A percentile compares a stretch with the other conserved stretches of the same genome.
Evolutionary conservation across 1,140 invertebrate species (phyloP).

Genomic region (Drosophila ananassae): DNA sequence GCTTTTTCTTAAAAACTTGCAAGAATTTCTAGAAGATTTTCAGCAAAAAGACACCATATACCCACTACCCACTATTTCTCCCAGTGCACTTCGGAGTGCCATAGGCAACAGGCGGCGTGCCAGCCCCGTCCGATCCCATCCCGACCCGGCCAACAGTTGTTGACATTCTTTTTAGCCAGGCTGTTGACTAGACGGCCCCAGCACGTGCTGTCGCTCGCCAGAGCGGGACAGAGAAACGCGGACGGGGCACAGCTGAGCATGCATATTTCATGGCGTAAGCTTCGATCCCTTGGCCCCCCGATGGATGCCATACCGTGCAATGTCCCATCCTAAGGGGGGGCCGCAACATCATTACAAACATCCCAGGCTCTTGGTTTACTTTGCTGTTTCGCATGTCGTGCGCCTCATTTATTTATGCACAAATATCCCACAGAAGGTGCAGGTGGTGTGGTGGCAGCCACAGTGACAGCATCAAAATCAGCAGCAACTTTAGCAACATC

Average conservation of each 20-base stretch:
- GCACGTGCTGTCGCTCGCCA: constrained; percentile 37
- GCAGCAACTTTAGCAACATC: constrained; percentile 5
- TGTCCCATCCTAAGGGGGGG: background rate
- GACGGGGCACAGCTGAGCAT: constrained; percentile 42
- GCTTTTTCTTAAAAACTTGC: too few relatives aligned
- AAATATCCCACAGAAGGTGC: constrained; percentile 53
- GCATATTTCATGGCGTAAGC: constrained; percentile 55
- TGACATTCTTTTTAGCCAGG: constrained; percentile 50
- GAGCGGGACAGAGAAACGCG: constrained; percentile 6
- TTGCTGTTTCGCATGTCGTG: constrained; percentile 48
- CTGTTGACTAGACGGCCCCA: constrained; percentile 55
- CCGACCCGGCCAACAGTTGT: constrained; percentile 30
- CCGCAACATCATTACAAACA: constrained; percentile 55
- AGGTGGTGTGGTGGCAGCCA: constrained; percentile 22
- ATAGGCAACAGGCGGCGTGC: constrained; percentile 41
- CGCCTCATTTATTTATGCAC: constrained; percentile 58
- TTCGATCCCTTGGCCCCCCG: background rate
- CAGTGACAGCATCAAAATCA: constrained; percentile 4
- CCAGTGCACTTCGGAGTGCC: background rate
- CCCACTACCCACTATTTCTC: background rate
- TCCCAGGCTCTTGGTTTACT: constrained; percentile 34
- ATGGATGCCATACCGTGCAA: too few relatives aligned
- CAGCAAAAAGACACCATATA: too few relatives aligned
- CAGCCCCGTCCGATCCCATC: background rate
- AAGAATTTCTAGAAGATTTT: too few relatives aligned